A percentile compares a stretch with the other conserved stretches of the same genome.
Evolutionary conservation across 2,888 invertebrate species (phyloP).

Genomic region (Mellilla xanthometata): DNA sequence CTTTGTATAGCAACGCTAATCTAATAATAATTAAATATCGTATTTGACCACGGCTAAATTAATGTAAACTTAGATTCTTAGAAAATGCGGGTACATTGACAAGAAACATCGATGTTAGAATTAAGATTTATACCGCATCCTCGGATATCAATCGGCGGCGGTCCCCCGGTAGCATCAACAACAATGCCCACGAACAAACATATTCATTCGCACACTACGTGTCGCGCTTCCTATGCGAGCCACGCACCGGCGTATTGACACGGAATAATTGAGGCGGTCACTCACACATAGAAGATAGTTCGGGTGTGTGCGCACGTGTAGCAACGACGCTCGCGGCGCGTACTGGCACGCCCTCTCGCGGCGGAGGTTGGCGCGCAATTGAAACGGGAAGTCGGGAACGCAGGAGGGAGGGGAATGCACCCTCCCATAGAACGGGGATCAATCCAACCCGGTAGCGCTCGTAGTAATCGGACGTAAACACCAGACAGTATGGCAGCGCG

Average conservation of each 20-base stretch:
- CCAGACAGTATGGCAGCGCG: conserved; percentile 13
- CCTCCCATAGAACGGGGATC: conserved; percentile 49
- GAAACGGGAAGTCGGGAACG: conserved; percentile 48
- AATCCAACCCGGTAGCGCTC: conserved; percentile 57
- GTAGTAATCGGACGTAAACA: conserved; percentile 5
- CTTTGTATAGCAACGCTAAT: no score
- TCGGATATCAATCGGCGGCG: conserved; percentile 57
- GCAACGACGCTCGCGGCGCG: conserved; percentile 36
- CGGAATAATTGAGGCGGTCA: conserved; percentile 66
- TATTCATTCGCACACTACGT: conserved; percentile 64
- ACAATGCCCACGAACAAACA: conserved; percentile 69
- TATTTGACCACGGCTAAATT: no score
- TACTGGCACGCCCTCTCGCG: conserved; percentile 71
- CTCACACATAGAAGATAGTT: conserved; percentile 57
- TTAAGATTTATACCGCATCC: conserved; percentile 53
- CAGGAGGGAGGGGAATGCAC: conserved; percentile 65
- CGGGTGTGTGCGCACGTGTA: conserved; percentile 57
- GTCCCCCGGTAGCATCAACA: conserved; percentile 58
- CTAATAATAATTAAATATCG: no score
- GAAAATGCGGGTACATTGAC: conserved; percentile 8
- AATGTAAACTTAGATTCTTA: background rate
- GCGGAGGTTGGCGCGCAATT: conserved; percentile 76
- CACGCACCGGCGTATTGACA: conserved; percentile 74
- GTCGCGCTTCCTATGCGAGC: conserved; percentile 63
- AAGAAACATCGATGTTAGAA: conserved; percentile 37